phyloP scores from a whole-genome alignment of 2,797 vertebrate genomes.

The Eurystomus glaucurus region DNA sequence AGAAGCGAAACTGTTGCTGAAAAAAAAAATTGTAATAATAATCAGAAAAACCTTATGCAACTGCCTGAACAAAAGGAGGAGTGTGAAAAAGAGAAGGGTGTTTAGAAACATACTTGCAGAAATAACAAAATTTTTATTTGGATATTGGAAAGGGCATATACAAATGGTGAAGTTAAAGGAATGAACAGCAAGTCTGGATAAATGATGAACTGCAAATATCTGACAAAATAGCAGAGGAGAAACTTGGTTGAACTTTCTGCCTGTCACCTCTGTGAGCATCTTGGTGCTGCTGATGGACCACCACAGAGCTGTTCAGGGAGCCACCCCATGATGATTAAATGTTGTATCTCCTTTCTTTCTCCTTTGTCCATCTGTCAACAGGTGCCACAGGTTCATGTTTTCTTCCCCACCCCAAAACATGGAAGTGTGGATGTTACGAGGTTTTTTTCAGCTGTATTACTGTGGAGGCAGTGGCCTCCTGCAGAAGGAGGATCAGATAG shows the following conservation, averaged over 20 bases:
- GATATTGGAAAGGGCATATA: background rate
- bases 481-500: background rate
- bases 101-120: background rate
- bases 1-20: background rate
- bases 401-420: background rate
- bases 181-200: background rate
- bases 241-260: background rate
- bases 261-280: background rate
- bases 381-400: background rate
- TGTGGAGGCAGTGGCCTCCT: background rate
- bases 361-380: background rate
- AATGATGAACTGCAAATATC: background rate
- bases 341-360: background rate
- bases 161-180: background rate
- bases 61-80: background rate
- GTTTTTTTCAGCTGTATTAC: background rate
- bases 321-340: background rate
- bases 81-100: background rate
- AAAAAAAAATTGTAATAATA: background rate
- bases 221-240: background rate
- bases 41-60: background rate
- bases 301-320: background rate
- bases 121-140: background rate
- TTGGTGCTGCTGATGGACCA: background rate
- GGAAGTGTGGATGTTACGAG: accelerated